phyloP scores from a whole-genome alignment of 2,888 invertebrate genomes.

The Hemistola chrysoprasaria region DNA sequence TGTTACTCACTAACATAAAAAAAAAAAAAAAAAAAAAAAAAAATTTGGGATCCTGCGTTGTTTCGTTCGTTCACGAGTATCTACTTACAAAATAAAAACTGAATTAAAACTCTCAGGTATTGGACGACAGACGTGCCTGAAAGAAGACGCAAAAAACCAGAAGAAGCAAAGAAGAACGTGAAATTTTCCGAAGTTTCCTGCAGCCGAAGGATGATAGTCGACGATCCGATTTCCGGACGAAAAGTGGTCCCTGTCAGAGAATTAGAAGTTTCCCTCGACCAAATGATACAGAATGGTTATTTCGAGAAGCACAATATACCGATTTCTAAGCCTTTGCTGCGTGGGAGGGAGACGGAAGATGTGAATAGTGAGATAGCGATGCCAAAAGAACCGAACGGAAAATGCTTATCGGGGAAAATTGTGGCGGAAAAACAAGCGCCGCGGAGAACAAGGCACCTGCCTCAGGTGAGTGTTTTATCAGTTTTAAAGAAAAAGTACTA shows the following conservation, averaged over 20 bases:
- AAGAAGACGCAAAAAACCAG: slow-evolving; percentile 51
- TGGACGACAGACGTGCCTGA: slow-evolving; percentile 69
- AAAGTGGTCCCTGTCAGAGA: slow-evolving; percentile 75
- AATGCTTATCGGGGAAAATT: slow-evolving; percentile 56
- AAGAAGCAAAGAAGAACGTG: slow-evolving; percentile 73
- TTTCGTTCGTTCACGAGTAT: too few relatives aligned
- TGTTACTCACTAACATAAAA: too few relatives aligned
- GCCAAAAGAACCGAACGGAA: slow-evolving; percentile 64
- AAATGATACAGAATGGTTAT: slow-evolving; percentile 78
- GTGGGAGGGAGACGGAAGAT: slow-evolving; percentile 45
- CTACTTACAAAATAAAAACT: too few relatives aligned
- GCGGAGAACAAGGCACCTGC: slow-evolving; percentile 64
- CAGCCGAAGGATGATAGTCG: slow-evolving; percentile 70
- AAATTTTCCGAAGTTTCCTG: slow-evolving; percentile 79
- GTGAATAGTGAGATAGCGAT: slow-evolving; percentile 33
- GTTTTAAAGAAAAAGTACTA: too few relatives aligned
- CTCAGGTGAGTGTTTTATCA: slow-evolving; percentile 54
- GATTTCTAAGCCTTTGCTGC: slow-evolving; percentile 51
- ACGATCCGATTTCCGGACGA: slow-evolving; percentile 67
- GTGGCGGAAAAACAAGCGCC: slow-evolving; percentile 42
- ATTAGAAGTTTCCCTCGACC: slow-evolving; percentile 73
- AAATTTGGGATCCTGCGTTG: too few relatives aligned
- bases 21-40: too few relatives aligned
- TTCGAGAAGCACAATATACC: slow-evolving; percentile 76
- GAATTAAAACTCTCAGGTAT: too few relatives aligned